Conservation (phyloP, 2,113 vertebrate species). For the Pipa parva region DNA sequence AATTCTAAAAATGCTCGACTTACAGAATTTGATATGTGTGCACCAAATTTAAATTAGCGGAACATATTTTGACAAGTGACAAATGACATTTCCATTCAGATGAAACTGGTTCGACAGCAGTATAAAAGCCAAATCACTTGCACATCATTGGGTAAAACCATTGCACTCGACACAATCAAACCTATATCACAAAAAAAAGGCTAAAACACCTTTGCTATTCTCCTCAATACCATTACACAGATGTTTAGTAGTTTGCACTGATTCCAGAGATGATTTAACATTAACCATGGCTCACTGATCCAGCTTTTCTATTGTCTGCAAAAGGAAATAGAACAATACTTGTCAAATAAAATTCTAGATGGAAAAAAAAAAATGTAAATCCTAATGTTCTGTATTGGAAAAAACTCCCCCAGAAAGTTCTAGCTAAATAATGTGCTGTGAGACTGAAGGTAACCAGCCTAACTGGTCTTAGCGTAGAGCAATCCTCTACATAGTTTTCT, state of each 20-base stretch:
- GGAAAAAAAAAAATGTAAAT: background rate
- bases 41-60: constrained; percentile 57
- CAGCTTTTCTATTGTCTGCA: background rate
- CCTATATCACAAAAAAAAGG: constrained; percentile 61
- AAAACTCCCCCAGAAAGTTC: background rate
- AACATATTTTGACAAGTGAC: constrained; percentile 58
- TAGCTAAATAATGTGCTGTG: background rate
- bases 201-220: constrained; percentile 62
- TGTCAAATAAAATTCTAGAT: constrained; percentile 34
- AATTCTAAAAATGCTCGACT: constrained; percentile 61
- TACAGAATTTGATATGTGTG: constrained; percentile 63
- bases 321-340: background rate
- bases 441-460: background rate
- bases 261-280: constrained; percentile 52
- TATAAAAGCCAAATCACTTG: constrained; percentile 65
- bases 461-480: background rate
- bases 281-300: constrained; percentile 26
- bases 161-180: constrained; percentile 52
- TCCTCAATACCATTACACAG: constrained; percentile 50
- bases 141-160: constrained; percentile 56
- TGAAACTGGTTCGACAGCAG: constrained; percentile 56
- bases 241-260: constrained; percentile 45
- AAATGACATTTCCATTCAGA: constrained; percentile 65
- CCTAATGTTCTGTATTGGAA: background rate
- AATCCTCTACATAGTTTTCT: too few relatives aligned